Base-by-base conservation (phyloP, 2,888 invertebrate genomes). In the Drosophila ochracea region DNA sequence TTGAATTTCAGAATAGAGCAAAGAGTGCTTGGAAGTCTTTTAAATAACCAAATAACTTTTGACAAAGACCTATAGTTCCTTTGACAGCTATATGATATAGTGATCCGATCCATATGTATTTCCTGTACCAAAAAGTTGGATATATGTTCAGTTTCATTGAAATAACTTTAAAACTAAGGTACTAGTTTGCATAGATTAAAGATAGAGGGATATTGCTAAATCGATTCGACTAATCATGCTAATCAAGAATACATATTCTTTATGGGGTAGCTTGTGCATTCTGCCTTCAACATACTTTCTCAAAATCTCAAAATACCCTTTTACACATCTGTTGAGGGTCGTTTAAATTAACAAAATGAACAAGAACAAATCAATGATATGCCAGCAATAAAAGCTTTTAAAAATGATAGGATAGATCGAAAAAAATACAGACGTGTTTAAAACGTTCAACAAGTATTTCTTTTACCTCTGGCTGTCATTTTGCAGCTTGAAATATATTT, bases 331-430 rank as follows among this genome's bases (percentile, higher is more conserved):
- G n/a, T n/a, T 10, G 41, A 41, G 41, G 4, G 41, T n/a, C n/a
- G 10, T n/a, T 11, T 21, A n/a, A 41, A 11, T 21, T 5, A 11
- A 21, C 21, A 21, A 43, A 43, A 21, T 21, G 1, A 21, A 43
- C 21, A 41, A n/a, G 1, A 43, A 11, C 11, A 10, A 10, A 10
- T n/a, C 16, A 41, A 21, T 13, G 4, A 21, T 21, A 16, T 25
- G 21, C 7, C 3, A 21, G 21, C 7, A 47, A 21, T 47, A 7
- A 2, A 9, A 25, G 2, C 4, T 25, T 4, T 21, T 2, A 2
- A 25, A 7, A 6, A 25, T 25, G 0, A 6, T 0, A 47, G 13
- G 0, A 21, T 7, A 21, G 7, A 13, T 21, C 0, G 4, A 47
- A 13, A 13, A 21, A 43, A 21, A 3, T 0, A 13, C 11, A 43